Evolutionary conservation across 1,140 invertebrate species (phyloP), one percentile per base, ranked within the genome.

Genomic region (Copidosoma floridanum): DNA sequence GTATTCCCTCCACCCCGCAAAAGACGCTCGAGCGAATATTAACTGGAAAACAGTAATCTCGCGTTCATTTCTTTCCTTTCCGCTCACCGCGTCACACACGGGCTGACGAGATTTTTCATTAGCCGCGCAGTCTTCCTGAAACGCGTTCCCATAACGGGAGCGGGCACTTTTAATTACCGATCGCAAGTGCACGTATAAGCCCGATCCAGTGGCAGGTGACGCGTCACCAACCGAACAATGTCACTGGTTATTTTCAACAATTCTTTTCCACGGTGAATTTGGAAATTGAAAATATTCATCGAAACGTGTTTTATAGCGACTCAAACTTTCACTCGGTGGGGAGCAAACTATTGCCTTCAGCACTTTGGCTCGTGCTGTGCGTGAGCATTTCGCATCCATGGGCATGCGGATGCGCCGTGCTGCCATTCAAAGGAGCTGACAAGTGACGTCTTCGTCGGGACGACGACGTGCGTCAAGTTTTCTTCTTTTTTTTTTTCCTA

Each of bases 121-220:
- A 76, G 72, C 68, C 61, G 55, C 60, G 7, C 32, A 14, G 7
- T 41, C 40, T 16, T 21, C n/a, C 51, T 27, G 61, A 63, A 71
- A 76, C 71, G 71, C 72, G 74, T 74, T 73, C 70, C 68, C 63
- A 57, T 56, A 67, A 68, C 64, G 67, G 68, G 66, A 68, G 71
- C 59, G 67, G 73, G 73, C 72, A 76, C 73, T 76, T 76, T 75
- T 76, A 76, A 76, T 75, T 75, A 73, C 68, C 69, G 67, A 65
- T 67, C 66, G 68, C 68, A 71, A 67, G 66, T 54, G n/a, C n/a
- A n/a, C n/a, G n/a, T n/a, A n/a, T n/a, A n/a, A n/a, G n/a, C n/a
- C n/a, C n/a, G n/a, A n/a, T n/a, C n/a, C n/a, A n/a, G n/a, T n/a
- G n/a, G n/a, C n/a, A n/a, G n/a, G n/a, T n/a, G n/a, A n/a, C n/a